Evolutionary conservation across 1,140 invertebrate genomes (phyloP), one percentile per base, ranked within the genome.

Genomic region (Sinonovacula constricta): DNA sequence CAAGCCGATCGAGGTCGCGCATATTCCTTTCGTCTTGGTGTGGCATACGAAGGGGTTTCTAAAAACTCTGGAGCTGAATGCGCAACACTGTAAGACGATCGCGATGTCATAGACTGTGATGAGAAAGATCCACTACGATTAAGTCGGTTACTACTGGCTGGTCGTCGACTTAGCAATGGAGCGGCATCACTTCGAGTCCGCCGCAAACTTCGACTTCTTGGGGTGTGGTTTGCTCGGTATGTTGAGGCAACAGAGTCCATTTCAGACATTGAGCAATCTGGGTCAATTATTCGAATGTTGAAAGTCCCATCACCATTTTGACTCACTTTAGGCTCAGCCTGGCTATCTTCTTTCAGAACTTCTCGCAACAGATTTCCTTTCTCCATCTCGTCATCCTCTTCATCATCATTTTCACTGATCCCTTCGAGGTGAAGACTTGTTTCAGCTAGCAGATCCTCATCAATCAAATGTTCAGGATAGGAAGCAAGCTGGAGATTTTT

Each of bases 401-500:
- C 63, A n/a, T 33, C 45, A 33, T 66, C 59, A 18, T 65, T 67
- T 51, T 51, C 69, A 57, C 53, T 56, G 39, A 12, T 45, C 26
- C 69, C 68, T 49, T 63, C 74, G n/a, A 45, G 51, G 5, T 76
- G 60, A 24, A 26, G 2, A 49, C 14, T n/a, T 15, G 36, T 24
- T 33, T 69, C 30, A 57, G 68, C 24, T 60, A 28, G 57, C 31
- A 56, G 57, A 45, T 26, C 33, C 31, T 74, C 71, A 65, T 36
- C 57, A 56, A 45, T 65, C n/a, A n/a, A n/a, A n/a, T n/a, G 30
- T 18, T 18, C 24, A 51, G 45, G 36, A 30, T 56, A 33, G 51
- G 72, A 49, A 56, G 70, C 65, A 49, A 59, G 62, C 49, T 80
- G 70, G 26, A 60, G 70, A n/a, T 80, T 53, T 51, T 75, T 67